phyloP scores from a whole-genome alignment of 2,113 vertebrate genomes.

The Megaleporinus macrocephalus region DNA sequence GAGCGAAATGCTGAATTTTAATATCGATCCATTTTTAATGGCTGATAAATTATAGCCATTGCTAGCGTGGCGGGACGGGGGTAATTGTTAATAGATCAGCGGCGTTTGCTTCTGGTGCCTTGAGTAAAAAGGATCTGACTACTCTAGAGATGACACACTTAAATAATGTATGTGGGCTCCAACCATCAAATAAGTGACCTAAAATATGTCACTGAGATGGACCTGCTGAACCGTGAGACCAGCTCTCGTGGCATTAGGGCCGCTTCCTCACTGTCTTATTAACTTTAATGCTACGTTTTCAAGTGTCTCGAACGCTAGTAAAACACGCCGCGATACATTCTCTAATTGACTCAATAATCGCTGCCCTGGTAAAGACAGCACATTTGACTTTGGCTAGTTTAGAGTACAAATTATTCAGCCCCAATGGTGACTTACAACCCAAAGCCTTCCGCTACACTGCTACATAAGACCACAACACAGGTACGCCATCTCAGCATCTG shows the following conservation, averaged over 20 bases:
- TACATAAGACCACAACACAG: not conserved
- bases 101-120: constrained; percentile 50
- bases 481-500: not conserved
- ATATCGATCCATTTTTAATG: constrained; percentile 68
- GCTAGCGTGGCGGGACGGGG: constrained; percentile 47
- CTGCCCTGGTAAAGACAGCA: constrained; percentile 16
- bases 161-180: constrained; percentile 63
- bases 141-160: constrained; percentile 58
- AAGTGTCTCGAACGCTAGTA: constrained; percentile 27
- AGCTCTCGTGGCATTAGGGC: constrained; percentile 25
- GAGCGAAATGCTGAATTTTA: constrained; percentile 66
- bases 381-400: not conserved
- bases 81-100: constrained; percentile 67
- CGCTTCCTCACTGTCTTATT: constrained; percentile 55
- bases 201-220: constrained; percentile 56
- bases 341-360: constrained; percentile 45
- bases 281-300: constrained; percentile 46
- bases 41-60: constrained; percentile 63
- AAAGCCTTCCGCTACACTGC: not conserved
- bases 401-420: not conserved
- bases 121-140: constrained; percentile 52
- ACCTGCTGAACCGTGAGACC: constrained; percentile 54
- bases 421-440: not conserved
- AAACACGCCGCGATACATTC: constrained; percentile 34
- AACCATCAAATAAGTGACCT: constrained; percentile 64